Evolutionary conservation across 53 echinoderm and acorn worm species (phyloP).

Genomic region (Pentamera pediparva): DNA sequence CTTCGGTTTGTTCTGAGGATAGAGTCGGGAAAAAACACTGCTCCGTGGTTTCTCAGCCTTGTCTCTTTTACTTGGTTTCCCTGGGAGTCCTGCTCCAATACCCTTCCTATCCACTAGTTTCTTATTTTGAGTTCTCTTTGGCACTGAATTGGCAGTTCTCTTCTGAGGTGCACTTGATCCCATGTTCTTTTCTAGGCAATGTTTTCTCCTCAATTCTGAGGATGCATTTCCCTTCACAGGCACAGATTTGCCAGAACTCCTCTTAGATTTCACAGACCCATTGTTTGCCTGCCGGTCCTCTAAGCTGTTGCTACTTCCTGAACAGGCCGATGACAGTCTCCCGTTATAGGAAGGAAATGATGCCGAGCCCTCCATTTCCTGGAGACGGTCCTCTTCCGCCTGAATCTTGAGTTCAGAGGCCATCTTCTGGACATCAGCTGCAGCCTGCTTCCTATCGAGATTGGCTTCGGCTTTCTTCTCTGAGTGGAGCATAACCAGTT

Average conservation of each 20-base stretch:
- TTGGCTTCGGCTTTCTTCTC: conserved; percentile 68
- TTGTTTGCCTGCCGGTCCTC: neutral
- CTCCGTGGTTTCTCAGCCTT: neutral
- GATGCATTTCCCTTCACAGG: neutral
- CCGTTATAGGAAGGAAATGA: conserved; percentile 26
- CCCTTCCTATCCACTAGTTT: neutral
- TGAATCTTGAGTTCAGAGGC: conserved; percentile 65
- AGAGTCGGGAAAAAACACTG: conserved; percentile 80
- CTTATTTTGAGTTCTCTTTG: neutral
- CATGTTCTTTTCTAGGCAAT: too few relatives aligned
- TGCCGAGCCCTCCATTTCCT: conserved; percentile 69
- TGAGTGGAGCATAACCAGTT: conserved; percentile 60
- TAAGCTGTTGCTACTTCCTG: neutral
- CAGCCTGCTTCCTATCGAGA: conserved; percentile 55
- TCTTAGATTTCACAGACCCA: neutral
- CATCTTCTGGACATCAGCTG: conserved; percentile 59
- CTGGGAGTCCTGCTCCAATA: neutral
- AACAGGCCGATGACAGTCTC: conserved; percentile 32
- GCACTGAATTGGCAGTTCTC: neutral
- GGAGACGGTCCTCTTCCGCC: conserved; percentile 74
- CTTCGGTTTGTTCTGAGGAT: conserved; percentile 57
- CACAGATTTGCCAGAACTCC: neutral
- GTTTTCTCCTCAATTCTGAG: neutral
- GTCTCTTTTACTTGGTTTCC: neutral
- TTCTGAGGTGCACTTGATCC: conserved; percentile 11